Conservation (phyloP, 2,113 vertebrate genomes). For the Peromyscus polionotus region DNA sequence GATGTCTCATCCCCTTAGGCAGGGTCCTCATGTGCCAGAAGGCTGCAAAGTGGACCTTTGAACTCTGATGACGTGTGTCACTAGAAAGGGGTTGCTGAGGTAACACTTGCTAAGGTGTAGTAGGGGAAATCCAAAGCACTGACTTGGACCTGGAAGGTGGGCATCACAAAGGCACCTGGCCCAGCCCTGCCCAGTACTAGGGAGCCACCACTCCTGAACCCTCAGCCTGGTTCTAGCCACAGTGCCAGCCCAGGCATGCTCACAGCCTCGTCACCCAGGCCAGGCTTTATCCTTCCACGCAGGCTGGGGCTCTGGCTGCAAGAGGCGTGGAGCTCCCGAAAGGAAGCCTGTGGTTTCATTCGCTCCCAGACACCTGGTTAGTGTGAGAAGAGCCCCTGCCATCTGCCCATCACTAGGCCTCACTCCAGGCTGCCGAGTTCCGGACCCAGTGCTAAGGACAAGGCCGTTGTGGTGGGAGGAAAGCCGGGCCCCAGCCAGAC, state of each 20-base stretch:
- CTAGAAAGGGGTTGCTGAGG: neutral
- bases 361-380: neutral
- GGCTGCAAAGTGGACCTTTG: neutral
- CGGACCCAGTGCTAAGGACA: neutral
- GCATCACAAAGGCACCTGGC: neutral
- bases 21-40: neutral
- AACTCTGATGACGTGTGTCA: neutral
- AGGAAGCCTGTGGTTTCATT: conserved; percentile 74
- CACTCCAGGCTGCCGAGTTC: neutral
- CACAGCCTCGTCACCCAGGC: neutral
- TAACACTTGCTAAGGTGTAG: neutral
- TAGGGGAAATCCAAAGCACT: neutral
- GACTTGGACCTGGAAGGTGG: neutral
- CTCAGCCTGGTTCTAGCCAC: neutral
- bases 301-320: neutral
- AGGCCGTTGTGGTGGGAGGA: neutral
- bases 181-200: neutral
- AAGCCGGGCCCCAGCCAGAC: neutral
- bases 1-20: neutral
- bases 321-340: conserved; percentile 45
- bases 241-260: neutral
- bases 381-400: neutral
- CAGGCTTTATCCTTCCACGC: neutral
- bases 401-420: neutral
- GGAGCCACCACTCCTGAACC: neutral